phyloP scores from a whole-genome alignment of 2,113 vertebrate species.

The Eulemur rufifrons region DNA sequence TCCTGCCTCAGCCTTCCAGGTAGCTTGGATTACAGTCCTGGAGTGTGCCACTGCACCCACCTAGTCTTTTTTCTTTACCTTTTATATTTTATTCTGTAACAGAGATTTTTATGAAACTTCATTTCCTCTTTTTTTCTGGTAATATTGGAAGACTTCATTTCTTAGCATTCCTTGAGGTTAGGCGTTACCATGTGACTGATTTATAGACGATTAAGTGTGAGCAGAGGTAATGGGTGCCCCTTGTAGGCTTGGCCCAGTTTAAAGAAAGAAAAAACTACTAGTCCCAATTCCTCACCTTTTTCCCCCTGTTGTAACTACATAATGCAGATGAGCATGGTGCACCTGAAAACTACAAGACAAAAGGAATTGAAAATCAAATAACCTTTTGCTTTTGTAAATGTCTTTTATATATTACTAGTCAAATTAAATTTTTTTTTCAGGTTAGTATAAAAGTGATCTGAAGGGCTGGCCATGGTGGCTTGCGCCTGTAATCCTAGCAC shows the following conservation, averaged over 20 bases:
- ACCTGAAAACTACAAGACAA: background rate
- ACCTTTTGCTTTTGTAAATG: background rate
- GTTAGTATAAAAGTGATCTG: background rate
- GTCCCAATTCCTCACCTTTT: background rate
- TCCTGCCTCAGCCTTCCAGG: no score
- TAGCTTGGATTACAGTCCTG: no score
- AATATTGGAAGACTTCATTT: background rate
- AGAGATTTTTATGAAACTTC: background rate
- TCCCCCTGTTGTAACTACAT: background rate
- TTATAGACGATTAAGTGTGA: background rate
- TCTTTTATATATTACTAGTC: background rate
- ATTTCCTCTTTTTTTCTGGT: background rate
- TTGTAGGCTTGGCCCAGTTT: background rate
- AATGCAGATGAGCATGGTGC: background rate
- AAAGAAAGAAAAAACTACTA: background rate
- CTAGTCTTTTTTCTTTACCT: background rate
- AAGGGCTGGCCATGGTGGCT: background rate
- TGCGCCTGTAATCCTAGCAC: no score
- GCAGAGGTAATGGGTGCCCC: background rate
- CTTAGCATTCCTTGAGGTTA: background rate
- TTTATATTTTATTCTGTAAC: background rate
- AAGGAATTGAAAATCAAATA: background rate
- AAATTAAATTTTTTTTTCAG: background rate
- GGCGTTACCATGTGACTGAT: background rate
- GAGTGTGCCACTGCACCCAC: no score